Base-by-base conservation (phyloP, 2,888 invertebrate genomes). In the Caenorhabditis sp. region DNA sequence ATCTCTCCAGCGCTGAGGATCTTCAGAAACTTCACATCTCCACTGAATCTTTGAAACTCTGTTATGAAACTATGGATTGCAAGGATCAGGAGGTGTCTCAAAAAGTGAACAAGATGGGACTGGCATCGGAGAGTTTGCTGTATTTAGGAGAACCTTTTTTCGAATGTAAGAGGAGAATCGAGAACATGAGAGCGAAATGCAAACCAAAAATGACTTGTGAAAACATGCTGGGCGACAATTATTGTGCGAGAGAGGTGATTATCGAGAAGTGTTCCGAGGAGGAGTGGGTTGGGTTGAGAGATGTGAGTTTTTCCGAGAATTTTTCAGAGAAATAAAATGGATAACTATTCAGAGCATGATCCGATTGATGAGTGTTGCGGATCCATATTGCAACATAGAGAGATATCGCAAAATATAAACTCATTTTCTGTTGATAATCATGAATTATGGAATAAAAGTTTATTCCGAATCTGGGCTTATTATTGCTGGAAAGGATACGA, bases 261-360 rank as follows among this genome's bases (percentile, higher is more conserved):
- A 24, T 47, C 2, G 28, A 63, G 14, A 63, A 41, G 14, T 63
- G 63, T n/a, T 63, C 63, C 0, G 3, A 28, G 16, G 63, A 63
- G 28, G 63, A 63, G n/a, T 63, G 63, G 63, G 28, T 63, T 63
- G 63, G 63, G 8, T 63, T 63, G 16, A 63, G 63, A 63, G 41
- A 63, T 44, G 63, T 63, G 44, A 63, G 63, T 35, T 35, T 35
- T 35, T 35, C n/a, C n/a, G n/a, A n/a, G n/a, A n/a, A n/a, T n/a
- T n/a, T n/a, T n/a, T n/a, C n/a, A n/a, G n/a, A n/a, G n/a, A n/a
- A n/a, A n/a, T n/a, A n/a, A n/a, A n/a, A n/a, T n/a, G n/a, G n/a
- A n/a, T 14, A 44, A 44, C 2, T 22, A 41, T 63, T 41, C 63
- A 63, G 63, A 63, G 63, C n/a, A 63, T 63, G 63, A 26, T 63